A percentile compares a stretch with the other conserved stretches of the same genome.
Evolutionary conservation across 2,113 vertebrate species (phyloP).

Genomic region (Pogonocichla stellata): DNA sequence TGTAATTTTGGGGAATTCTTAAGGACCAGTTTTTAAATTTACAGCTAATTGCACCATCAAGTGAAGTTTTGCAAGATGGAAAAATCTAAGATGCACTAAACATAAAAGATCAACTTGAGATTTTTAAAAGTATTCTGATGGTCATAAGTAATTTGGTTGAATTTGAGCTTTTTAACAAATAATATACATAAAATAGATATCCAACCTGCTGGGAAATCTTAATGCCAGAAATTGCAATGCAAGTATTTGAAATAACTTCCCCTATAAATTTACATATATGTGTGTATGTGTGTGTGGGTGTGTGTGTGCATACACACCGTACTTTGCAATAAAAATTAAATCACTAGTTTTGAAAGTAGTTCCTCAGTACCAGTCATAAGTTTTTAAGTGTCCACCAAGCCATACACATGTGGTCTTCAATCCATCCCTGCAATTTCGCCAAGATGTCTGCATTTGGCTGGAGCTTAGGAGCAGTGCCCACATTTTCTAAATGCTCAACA

Average conservation of each 20-base stretch:
- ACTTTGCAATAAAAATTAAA: neutral
- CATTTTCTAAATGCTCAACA: constrained; percentile 31
- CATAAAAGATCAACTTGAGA: neutral
- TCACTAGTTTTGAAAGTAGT: neutral
- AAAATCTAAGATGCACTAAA: neutral
- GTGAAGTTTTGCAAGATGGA: neutral
- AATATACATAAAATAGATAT: neutral
- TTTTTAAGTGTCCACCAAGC: neutral
- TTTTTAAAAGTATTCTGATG: neutral
- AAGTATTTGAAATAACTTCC: neutral
- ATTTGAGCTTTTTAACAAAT: neutral
- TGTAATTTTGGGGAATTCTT: neutral
- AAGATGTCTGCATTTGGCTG: constrained; percentile 13
- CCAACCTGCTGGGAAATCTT: neutral
- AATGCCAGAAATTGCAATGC: neutral
- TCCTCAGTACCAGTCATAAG: neutral
- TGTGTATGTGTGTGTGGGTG: accelerated
- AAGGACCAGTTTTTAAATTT: neutral
- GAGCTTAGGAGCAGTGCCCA: constrained; percentile 16
- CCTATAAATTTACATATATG: too few relatives aligned
- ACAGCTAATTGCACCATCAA: neutral
- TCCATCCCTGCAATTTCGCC: neutral
- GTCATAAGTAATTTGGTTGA: neutral
- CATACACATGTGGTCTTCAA: neutral
- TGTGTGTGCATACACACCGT: too few relatives aligned